A percentile compares a stretch with the other conserved stretches of the same genome.
Evolutionary conservation across 2,888 invertebrate species (phyloP).

Genomic region (Hydraecia micacea): DNA sequence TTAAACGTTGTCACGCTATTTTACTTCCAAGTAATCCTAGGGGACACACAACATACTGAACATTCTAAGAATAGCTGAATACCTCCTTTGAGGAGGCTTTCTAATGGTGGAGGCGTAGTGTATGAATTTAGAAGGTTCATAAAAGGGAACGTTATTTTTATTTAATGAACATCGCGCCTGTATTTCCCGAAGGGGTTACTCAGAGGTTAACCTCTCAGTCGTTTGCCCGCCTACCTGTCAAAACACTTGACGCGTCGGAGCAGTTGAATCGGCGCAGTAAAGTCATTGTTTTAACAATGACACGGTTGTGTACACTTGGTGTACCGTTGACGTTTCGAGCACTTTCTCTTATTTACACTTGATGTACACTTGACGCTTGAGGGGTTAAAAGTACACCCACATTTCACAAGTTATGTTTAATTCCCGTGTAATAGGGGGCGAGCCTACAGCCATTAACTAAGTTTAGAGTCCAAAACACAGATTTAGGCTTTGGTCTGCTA

Average conservation of each 20-base stretch:
- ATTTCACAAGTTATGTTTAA: background rate
- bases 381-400: background rate
- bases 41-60: conserved; percentile 25
- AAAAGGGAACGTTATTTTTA: background rate
- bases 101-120: conserved; percentile 4
- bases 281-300: too few species aligned
- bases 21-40: conserved; percentile 19
- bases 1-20: background rate
- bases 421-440: background rate
- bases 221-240: too few species aligned
- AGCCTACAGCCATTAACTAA: background rate
- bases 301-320: too few species aligned
- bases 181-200: background rate
- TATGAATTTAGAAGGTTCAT: conserved; percentile 36
- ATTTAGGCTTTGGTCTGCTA: background rate
- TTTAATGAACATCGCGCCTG: background rate
- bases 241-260: too few species aligned
- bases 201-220: too few species aligned
- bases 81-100: conserved; percentile 7
- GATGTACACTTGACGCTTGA: too few species aligned
- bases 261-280: too few species aligned
- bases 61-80: conserved; percentile 28
- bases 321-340: too few species aligned
- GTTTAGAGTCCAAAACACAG: background rate
- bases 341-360: too few species aligned